Base-by-base conservation (phyloP, 2,113 vertebrate species). In the Numenius arquata region DNA sequence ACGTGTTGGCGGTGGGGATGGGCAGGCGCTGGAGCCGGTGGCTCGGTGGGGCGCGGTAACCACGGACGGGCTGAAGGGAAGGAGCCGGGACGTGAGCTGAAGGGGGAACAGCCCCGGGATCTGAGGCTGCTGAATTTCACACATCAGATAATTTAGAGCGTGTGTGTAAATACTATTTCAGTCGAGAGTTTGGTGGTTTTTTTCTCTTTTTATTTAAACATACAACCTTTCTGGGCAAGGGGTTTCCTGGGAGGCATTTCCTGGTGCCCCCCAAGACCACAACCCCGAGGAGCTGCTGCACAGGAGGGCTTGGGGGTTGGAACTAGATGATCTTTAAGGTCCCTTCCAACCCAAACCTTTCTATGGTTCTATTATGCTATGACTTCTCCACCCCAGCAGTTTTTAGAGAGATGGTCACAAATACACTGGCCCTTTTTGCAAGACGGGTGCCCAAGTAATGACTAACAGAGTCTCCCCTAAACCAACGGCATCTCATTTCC, bases 81-180 rank as follows among this genome's bases (percentile, higher is more conserved):
- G 12, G 5, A 8, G 13, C 6, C 5, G 20, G 22, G 68, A 3
- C 36, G 1, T 1, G 4, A 18, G n/a, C 21, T 15, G 63, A 2
- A 25, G 38, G 65, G 2, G 34, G 4, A 2, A 61, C 20, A 26
- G 48, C 43, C 55, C 16, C 65, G 6, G 71, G 32, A 40, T 6
- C 43, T 4, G 50, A 22, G 52, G 45, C 45, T 47, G 52, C 34
- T 19, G 40, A 16, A 22, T 59, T 68, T 59, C 63, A 38, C 61
- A 36, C 63, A 0, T 6, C 2, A 38, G 43, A 14, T 40, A 32
- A 36, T 40, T 77, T 12, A 50, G 9, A 45, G 4, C 22, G 1
- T 5, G 15, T 9, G 4, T 47, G 26, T 50, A 43, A n/a, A 76
- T 38, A 29, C 5, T 43, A 38, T 27, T 70, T 50, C 26, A 41